Evolutionary conservation across 2,797 vertebrate species (phyloP).

Genomic region (Peromyscus melanophrys): DNA sequence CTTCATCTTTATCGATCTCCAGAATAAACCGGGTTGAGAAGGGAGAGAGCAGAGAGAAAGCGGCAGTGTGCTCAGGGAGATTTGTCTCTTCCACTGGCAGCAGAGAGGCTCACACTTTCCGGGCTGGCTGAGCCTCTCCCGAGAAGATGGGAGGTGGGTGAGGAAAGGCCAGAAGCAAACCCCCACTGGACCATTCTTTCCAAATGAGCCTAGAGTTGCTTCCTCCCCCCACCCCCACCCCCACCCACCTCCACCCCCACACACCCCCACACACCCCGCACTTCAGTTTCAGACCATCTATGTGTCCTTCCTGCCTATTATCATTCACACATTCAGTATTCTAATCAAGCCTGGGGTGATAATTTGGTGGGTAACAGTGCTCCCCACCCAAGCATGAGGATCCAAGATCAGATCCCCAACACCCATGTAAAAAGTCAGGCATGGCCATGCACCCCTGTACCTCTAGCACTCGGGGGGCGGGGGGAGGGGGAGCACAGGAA

Average conservation of each 20-base stretch:
- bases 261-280: too few species aligned
- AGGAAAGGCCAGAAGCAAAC: background rate
- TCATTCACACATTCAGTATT: background rate
- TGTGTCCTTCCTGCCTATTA: background rate
- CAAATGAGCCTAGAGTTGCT: background rate
- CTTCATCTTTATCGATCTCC: slow-evolving; percentile 65
- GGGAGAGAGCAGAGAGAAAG: slow-evolving; percentile 34
- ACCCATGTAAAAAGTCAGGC: background rate
- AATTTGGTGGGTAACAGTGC: background rate
- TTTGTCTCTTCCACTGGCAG: background rate
- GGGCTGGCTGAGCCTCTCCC: background rate
- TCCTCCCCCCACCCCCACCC: too few species aligned
- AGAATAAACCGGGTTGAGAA: slow-evolving; percentile 65
- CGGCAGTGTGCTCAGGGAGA: background rate
- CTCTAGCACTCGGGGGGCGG: background rate
- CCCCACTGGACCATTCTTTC: background rate
- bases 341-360: background rate
- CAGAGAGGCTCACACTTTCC: slow-evolving; percentile 20
- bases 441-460: background rate
- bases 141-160: background rate
- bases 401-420: background rate
- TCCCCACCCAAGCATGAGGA: background rate
- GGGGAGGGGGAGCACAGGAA: background rate
- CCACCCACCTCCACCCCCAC: fast-evolving
- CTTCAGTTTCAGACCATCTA: background rate